Evolutionary conservation across 2,888 invertebrate genomes (phyloP), one percentile per base, ranked within the genome.

Genomic region (Scaptodrosophila latifasciaeformis): DNA sequence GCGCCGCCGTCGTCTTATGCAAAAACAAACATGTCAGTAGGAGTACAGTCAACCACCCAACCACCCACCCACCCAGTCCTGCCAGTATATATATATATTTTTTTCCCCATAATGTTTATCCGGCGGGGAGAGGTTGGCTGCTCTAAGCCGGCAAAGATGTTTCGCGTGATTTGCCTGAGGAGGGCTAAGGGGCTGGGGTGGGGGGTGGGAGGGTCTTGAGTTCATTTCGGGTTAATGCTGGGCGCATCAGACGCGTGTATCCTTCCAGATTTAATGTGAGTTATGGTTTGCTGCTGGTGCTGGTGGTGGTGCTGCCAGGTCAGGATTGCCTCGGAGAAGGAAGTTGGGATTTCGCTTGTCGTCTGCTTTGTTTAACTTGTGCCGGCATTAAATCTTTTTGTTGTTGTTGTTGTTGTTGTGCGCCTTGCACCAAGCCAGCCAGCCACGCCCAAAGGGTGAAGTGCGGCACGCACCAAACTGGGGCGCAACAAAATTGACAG

Each of bases 11-110:
- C 79, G 57, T 62, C 71, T 74, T 69, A 71, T 74, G 80, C 80
- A 76, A 76, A 74, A 79, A 80, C 77, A 74, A 74, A 74, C 77
- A 79, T 79, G 72, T 74, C 72, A 74, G 58, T 59, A 61, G 76
- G 58, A 58, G 54, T 53, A 13, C 39, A 13, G 4, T 30, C 17
- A 17, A 30, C 39, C 17, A 1, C 39, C 7, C 19, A 9, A 2
- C 39, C 31, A 3, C 24, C 24, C 24, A 24, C 7, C 24, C 24
- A 7, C 24, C n/a, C n/a, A 5, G 24, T 3, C 24, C 24, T 24
- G 24, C 4, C 24, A 24, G 24, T 7, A 5, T 24, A 35, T 12
- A 49, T 34, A 34, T 37, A 21, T 18, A 34, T 21, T 44, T 31
- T 13, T 6, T 43, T 1, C 1, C 29, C 66, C 66, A 71, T 68